These are phyloP conservation scores for Orius insidiosus DNA, from an alignment of 1,140 invertebrate genomes.

Conservation along the genomic window DNA sequence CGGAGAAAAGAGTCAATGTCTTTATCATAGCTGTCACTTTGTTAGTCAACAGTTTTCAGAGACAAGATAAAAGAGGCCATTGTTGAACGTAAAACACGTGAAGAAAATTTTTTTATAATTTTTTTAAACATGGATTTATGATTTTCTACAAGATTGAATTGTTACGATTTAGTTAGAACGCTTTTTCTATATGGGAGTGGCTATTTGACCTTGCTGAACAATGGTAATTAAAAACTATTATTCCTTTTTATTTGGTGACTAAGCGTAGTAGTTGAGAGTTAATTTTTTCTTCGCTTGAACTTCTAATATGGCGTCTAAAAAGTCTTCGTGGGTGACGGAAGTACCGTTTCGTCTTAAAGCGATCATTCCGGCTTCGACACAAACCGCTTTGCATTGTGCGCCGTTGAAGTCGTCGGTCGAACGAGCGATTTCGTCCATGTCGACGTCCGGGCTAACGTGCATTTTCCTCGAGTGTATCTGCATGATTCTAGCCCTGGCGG, in stretches of 20 bases:
- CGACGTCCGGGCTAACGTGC: constrained; percentile 52
- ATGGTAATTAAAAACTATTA: no score
- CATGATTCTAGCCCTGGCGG: constrained; percentile 51
- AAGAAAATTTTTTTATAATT: no score
- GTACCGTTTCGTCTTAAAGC: constrained; percentile 44
- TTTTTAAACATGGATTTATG: no score
- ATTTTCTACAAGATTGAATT: no score
- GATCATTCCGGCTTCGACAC: constrained; percentile 63
- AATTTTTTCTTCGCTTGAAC: constrained; percentile 15
- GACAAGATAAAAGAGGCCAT: no score
- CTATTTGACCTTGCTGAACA: no score
- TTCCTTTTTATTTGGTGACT: neutral
- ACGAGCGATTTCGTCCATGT: constrained; percentile 52
- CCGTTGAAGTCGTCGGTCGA: constrained; percentile 65
- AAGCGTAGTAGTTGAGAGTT: constrained; percentile 7
- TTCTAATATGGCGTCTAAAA: constrained; percentile 48
- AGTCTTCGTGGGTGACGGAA: constrained; percentile 54
- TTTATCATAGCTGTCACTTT: no score
- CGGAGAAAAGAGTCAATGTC: no score
- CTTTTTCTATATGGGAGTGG: no score
- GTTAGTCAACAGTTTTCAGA: no score
- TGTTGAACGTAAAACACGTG: no score
- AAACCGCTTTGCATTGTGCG: constrained; percentile 59
- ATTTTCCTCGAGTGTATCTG: constrained; percentile 62
- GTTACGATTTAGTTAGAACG: no score